Conservation (phyloP, 2,113 vertebrate species). For the Brienomyrus brachyistius region DNA sequence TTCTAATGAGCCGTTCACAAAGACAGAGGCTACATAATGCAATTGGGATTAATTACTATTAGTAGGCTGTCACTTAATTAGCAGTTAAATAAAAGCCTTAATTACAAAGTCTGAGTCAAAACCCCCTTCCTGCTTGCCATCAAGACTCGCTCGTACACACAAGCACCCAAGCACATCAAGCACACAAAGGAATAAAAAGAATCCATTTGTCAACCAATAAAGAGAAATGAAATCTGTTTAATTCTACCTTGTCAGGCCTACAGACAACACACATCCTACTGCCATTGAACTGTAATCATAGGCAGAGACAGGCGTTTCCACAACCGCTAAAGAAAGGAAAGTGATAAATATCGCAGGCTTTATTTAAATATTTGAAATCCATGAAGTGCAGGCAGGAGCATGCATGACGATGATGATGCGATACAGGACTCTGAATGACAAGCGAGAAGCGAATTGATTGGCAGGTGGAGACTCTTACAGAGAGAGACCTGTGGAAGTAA, state of each 20-base stretch:
- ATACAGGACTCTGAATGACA: background rate
- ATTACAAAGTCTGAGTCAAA: constrained; percentile 30
- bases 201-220: constrained; percentile 28
- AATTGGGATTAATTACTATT: constrained; percentile 38
- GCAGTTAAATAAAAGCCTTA: constrained; percentile 34
- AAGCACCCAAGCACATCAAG: constrained; percentile 22
- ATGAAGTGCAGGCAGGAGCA: background rate
- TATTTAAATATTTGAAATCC: background rate
- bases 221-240: constrained; percentile 17
- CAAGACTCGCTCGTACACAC: constrained; percentile 7
- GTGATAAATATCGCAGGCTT: background rate
- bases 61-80: constrained; percentile 33
- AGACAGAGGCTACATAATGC: constrained; percentile 30
- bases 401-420: background rate
- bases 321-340: background rate
- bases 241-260: constrained; percentile 14
- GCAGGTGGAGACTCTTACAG: background rate
- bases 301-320: background rate
- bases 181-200: constrained; percentile 29
- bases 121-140: background rate
- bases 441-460: background rate
- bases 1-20: constrained; percentile 31
- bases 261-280: background rate
- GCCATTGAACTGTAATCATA: background rate
- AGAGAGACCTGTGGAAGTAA: background rate